These are phyloP conservation scores for Ciconia nigra DNA, from an alignment of 2,797 vertebrate genomes.

Conservation along the genomic window DNA sequence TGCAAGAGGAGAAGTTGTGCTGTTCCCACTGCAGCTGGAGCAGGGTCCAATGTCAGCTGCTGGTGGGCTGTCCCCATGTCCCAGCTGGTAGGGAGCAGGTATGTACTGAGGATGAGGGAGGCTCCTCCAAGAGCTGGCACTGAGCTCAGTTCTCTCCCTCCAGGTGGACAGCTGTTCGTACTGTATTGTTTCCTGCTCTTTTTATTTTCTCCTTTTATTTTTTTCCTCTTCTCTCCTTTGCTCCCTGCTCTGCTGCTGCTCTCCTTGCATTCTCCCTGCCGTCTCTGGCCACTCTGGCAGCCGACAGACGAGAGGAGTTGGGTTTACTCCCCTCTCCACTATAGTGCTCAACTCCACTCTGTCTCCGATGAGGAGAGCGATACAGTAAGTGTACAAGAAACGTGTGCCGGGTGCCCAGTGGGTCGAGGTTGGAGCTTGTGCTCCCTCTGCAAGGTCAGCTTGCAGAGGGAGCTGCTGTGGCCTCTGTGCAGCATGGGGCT, in stretches of 20 bases:
- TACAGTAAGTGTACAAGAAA: conserved; percentile 89
- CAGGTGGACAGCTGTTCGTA: conserved; percentile 13
- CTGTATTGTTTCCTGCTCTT: conserved; percentile 62
- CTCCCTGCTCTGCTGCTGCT: conserved; percentile 77
- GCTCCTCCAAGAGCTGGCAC: not conserved
- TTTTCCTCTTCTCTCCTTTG: conserved; percentile 69
- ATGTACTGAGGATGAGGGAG: not conserved
- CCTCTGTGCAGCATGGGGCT: not conserved
- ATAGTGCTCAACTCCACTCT: conserved; percentile 89
- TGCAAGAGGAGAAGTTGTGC: not conserved
- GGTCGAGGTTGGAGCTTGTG: not conserved
- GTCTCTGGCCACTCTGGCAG: conserved; percentile 85
- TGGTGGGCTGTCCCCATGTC: not conserved
- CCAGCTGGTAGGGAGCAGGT: not conserved
- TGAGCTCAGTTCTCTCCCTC: not conserved
- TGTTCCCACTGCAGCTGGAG: not conserved
- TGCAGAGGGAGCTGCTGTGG: not conserved
- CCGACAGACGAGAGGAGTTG: conserved; percentile 97
- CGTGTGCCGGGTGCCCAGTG: not conserved
- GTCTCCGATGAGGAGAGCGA: conserved; percentile 94
- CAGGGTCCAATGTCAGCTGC: not conserved
- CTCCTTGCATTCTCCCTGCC: conserved; percentile 74
- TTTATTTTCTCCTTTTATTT: conserved; percentile 69
- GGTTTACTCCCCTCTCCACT: conserved; percentile 99
- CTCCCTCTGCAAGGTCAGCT: not conserved